Evolutionary conservation across 2,113 vertebrate species (phyloP).

Genomic region (Nycticebus coucang): DNA sequence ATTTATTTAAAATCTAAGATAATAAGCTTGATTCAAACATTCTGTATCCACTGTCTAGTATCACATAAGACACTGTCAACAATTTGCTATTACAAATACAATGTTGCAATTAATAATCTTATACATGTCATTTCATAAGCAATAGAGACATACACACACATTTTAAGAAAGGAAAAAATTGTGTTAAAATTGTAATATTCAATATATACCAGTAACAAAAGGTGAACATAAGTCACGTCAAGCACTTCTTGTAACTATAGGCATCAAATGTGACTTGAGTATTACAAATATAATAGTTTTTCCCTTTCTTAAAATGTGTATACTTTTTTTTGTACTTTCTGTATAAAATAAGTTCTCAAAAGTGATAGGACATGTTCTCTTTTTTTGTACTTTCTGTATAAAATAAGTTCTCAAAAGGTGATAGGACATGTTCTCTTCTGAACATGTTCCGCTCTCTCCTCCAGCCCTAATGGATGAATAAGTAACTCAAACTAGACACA

Average conservation of each 20-base stretch:
- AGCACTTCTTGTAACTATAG: no score
- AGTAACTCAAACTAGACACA: background rate
- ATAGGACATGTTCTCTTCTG: background rate
- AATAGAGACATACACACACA: background rate
- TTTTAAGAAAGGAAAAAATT: no score
- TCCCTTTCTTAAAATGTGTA: no score
- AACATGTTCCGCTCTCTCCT: background rate
- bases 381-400: background rate
- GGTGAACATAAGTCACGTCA: no score
- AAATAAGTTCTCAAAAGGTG: background rate
- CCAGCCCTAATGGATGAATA: background rate
- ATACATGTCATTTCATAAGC: background rate
- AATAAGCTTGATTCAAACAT: background rate
- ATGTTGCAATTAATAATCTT: background rate
- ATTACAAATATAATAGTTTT: no score
- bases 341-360: background rate
- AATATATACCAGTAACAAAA: no score
- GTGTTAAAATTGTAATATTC: no score
- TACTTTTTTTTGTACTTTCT: no score
- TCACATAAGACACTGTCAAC: background rate
- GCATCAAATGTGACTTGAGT: no score
- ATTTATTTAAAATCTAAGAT: slow-evolving; percentile 24
- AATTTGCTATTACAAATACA: background rate
- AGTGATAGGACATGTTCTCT: background rate
- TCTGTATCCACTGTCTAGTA: background rate